Conservation (phyloP, 2,888 invertebrate genomes). For the Argyra leucocephala region DNA sequence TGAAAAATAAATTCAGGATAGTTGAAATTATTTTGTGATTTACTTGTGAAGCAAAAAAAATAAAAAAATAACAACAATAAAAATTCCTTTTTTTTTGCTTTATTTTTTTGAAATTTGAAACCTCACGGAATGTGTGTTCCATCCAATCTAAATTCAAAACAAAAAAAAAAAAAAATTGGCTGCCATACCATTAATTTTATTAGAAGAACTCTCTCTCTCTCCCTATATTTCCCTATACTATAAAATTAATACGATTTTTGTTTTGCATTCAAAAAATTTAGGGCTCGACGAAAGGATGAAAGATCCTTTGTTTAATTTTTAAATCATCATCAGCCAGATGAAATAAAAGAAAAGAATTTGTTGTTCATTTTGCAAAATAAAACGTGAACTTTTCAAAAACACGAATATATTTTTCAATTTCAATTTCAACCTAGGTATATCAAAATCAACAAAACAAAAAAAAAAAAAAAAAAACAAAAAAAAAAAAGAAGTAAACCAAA, state of each 20-base stretch:
- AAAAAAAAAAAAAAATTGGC: background rate
- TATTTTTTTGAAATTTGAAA: constrained; percentile 1
- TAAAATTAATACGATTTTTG: background rate
- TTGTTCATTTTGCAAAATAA: constrained; percentile 1
- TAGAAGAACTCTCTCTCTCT: background rate
- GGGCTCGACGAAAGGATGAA: background rate
- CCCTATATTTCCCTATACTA: background rate
- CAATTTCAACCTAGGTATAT: too few relatives aligned
- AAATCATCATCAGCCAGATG: background rate
- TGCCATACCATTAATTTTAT: background rate
- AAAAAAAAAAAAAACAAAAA: too few relatives aligned
- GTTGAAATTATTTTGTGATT: background rate
- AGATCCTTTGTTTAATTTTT: background rate
- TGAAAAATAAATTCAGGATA: background rate
- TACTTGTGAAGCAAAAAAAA: too few relatives aligned
- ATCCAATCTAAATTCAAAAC: background rate
- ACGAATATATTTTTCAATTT: too few relatives aligned
- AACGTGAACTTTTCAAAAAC: background rate
- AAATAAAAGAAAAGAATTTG: background rate
- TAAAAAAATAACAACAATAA: too few relatives aligned
- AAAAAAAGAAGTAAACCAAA: too few relatives aligned
- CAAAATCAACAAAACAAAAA: too few relatives aligned
- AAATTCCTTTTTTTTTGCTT: background rate
- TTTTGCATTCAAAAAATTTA: background rate
- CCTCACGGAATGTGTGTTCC: constrained; percentile 3